Conservation (phyloP, 2,113 vertebrate species). For the Amblyopsis rosae region DNA sequence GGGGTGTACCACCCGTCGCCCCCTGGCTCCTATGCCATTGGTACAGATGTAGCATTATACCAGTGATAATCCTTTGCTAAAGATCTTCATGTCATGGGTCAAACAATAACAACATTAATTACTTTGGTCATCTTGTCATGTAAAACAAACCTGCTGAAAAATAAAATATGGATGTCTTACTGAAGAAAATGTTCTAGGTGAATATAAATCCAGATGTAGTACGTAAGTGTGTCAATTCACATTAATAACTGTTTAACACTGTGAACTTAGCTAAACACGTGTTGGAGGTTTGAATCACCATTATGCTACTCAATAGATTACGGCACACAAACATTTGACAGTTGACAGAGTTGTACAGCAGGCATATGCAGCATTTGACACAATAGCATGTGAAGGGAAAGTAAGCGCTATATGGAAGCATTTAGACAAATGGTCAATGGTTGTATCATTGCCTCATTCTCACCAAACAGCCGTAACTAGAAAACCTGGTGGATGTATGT, state of each 20-base stretch:
- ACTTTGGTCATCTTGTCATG: constrained; percentile 2
- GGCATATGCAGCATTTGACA: constrained; percentile 28
- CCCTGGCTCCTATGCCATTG: background rate
- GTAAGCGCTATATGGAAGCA: constrained; percentile 29
- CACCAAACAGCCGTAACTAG: constrained; percentile 25
- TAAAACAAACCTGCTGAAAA: constrained; percentile 2
- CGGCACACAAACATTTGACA: constrained; percentile 19
- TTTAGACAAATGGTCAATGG: constrained; percentile 36
- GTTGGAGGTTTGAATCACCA: constrained; percentile 10
- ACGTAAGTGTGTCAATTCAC: constrained; percentile 17
- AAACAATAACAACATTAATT: background rate
- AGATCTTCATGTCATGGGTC: too few relatives aligned
- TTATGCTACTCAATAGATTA: constrained; percentile 11
- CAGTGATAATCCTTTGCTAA: background rate
- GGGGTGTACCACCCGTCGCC: background rate
- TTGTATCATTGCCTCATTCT: constrained; percentile 50
- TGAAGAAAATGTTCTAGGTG: constrained; percentile 6
- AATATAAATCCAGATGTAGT: constrained; percentile 25
- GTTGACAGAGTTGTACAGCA: constrained; percentile 27
- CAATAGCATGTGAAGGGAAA: constrained; percentile 37
- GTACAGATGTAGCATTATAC: background rate
- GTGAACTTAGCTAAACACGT: constrained; percentile 33
- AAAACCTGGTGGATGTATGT: constrained; percentile 28
- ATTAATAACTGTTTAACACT: constrained; percentile 2
- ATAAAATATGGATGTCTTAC: constrained; percentile 7